phyloP scores from a whole-genome alignment of 2,888 invertebrate genomes.

The Germaria angustata region DNA sequence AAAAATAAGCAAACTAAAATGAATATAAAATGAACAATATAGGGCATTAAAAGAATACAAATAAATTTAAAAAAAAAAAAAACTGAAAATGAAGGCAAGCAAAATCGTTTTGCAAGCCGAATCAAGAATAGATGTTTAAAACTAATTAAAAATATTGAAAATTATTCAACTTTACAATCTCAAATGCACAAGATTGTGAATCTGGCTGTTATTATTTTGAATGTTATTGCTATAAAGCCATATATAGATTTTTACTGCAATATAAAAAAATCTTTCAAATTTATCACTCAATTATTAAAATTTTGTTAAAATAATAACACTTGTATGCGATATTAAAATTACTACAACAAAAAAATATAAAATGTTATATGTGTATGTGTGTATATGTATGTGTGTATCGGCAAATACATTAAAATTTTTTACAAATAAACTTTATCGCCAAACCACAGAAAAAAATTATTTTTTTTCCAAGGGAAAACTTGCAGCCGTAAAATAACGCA shows the following conservation, averaged over 20 bases:
- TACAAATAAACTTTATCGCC: constrained; percentile 29
- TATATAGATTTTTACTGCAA: not conserved
- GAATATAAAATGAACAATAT: too few species aligned
- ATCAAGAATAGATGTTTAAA: too few species aligned
- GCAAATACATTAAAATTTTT: constrained; percentile 5
- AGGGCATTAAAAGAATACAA: too few species aligned
- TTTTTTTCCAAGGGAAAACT: constrained; percentile 1
- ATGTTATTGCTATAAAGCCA: not conserved
- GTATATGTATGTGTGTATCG: not conserved
- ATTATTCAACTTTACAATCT: too few species aligned
- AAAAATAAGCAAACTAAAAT: too few species aligned
- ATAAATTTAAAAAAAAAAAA: too few species aligned
- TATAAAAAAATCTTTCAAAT: constrained; percentile 19
- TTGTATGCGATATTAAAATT: not conserved
- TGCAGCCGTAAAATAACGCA: constrained; percentile 52
- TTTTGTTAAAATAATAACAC: constrained; percentile 40
- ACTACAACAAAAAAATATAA: constrained; percentile 1
- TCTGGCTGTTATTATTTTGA: too few species aligned
- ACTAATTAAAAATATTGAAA: too few species aligned
- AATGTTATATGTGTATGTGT: too few species aligned
- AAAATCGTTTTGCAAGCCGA: too few species aligned
- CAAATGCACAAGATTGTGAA: too few species aligned
- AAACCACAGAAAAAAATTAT: constrained; percentile 42
- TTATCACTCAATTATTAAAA: constrained; percentile 54
- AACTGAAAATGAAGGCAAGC: too few species aligned